phyloP scores from a whole-genome alignment of 2,888 invertebrate species.

The Petrolisthes manimaculis region DNA sequence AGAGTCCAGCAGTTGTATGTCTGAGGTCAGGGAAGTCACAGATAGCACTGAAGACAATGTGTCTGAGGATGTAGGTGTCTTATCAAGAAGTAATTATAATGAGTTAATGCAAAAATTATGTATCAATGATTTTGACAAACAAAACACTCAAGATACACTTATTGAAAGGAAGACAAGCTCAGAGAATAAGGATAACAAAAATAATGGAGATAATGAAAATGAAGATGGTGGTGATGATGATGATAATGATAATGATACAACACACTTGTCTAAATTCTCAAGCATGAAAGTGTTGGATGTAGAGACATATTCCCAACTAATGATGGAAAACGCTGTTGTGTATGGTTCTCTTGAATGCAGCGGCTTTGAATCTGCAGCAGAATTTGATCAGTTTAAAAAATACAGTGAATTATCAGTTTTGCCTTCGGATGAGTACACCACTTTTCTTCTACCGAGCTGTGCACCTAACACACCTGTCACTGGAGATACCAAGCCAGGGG shows the following conservation, averaged over 20 bases:
- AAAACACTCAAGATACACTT: constrained; percentile 21
- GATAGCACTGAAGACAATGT: constrained; percentile 1
- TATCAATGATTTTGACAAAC: not conserved
- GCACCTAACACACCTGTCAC: too few relatives aligned
- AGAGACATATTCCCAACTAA: constrained; percentile 53
- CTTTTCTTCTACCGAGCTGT: constrained; percentile 11
- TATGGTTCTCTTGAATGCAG: constrained; percentile 42
- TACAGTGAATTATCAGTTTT: constrained; percentile 36
- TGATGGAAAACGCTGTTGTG: constrained; percentile 56
- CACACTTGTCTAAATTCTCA: constrained; percentile 28
- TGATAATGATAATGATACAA: not conserved
- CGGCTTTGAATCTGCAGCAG: not conserved
- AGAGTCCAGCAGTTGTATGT: not conserved
- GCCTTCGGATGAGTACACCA: constrained; percentile 35
- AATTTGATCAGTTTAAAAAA: constrained; percentile 43
- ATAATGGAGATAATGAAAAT: not conserved
- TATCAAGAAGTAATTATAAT: constrained; percentile 31
- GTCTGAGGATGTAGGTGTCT: constrained; percentile 8
- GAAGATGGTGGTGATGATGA: not conserved
- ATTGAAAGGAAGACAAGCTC: not conserved
- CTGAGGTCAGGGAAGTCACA: constrained; percentile 1
- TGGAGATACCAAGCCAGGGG: too few relatives aligned
- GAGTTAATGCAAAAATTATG: constrained; percentile 33
- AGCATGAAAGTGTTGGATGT: constrained; percentile 43
- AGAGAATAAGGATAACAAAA: not conserved